These are phyloP conservation scores for Callithrix jacchus DNA, from an alignment of 2,113 vertebrate species.

Conservation along the genomic window DNA sequence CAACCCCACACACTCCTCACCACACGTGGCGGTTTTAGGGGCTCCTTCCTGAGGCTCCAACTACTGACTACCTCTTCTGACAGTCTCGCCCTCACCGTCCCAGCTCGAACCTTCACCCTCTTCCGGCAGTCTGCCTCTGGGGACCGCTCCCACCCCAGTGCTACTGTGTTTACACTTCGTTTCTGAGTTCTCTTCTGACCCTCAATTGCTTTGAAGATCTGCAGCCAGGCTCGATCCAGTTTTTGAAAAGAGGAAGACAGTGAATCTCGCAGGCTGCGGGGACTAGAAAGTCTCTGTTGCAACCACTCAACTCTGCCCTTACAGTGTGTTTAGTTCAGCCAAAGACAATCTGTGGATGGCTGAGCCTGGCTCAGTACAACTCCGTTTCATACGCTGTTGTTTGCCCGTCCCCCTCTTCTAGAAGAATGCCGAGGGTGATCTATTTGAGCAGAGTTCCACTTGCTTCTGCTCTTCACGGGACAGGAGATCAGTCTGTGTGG, in stretches of 20 bases:
- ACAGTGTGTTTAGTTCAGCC: neutral
- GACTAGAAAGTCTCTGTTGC: too few species aligned
- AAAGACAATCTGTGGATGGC: accelerated
- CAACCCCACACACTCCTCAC: neutral
- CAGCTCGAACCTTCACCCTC: accelerated
- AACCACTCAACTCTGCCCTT: neutral
- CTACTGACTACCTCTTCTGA: neutral
- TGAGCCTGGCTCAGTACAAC: accelerated
- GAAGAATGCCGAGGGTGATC: neutral
- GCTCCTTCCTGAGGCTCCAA: neutral
- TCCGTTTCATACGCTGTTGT: too few species aligned
- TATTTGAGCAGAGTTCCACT: neutral
- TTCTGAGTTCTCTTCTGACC: neutral
- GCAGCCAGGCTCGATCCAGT: neutral
- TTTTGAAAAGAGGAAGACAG: neutral
- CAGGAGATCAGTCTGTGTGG: neutral
- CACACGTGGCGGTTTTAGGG: accelerated
- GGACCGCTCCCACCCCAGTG: accelerated
- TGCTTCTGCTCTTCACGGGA: neutral
- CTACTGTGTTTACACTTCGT: neutral
- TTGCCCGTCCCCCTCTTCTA: neutral
- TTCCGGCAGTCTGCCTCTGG: accelerated
- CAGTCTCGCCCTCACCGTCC: accelerated
- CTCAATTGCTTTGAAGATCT: neutral
- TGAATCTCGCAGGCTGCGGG: too few species aligned